A percentile compares a stretch with the other conserved stretches of the same genome.
Conservation (phyloP, 2,888 invertebrate species). For the Chironomus riparius region DNA sequence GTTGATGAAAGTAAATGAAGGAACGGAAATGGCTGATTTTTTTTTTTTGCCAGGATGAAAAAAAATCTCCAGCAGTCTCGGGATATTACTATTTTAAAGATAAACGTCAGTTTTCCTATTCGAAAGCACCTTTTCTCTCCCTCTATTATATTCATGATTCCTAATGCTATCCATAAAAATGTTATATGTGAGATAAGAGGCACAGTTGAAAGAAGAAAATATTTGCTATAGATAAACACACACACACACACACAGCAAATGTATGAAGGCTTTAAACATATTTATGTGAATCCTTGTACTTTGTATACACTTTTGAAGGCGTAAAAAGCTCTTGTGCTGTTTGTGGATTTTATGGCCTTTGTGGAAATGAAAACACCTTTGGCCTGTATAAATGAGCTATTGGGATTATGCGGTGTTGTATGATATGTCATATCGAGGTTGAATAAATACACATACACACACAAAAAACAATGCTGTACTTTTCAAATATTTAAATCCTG, state of each 20-base stretch:
- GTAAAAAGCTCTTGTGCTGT: not conserved
- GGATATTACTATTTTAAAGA: not conserved
- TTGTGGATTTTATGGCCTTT: not conserved
- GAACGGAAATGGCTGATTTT: not conserved
- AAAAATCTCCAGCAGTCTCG: not conserved
- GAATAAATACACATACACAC: not conserved
- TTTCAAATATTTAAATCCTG: too few relatives aligned
- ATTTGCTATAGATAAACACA: conserved; percentile 18
- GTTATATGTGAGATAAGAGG: not conserved
- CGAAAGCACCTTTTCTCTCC: not conserved
- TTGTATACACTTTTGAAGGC: not conserved
- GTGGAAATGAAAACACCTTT: not conserved
- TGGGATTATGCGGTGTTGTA: not conserved
- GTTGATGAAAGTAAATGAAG: not conserved
- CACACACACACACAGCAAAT: too few relatives aligned
- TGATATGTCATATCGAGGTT: not conserved
- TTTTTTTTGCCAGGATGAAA: not conserved
- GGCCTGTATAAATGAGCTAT: not conserved
- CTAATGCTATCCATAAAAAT: not conserved
- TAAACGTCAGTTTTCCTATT: not conserved
- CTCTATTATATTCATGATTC: not conserved
- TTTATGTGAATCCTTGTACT: conserved; percentile 7
- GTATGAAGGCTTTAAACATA: conserved; percentile 14
- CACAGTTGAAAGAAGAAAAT: not conserved
- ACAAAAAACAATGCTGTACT: too few relatives aligned